A percentile compares a stretch with the other conserved stretches of the same genome.
phyloP scores from a whole-genome alignment of 2,113 vertebrate species.

The Spheniscus mendiculus region DNA sequence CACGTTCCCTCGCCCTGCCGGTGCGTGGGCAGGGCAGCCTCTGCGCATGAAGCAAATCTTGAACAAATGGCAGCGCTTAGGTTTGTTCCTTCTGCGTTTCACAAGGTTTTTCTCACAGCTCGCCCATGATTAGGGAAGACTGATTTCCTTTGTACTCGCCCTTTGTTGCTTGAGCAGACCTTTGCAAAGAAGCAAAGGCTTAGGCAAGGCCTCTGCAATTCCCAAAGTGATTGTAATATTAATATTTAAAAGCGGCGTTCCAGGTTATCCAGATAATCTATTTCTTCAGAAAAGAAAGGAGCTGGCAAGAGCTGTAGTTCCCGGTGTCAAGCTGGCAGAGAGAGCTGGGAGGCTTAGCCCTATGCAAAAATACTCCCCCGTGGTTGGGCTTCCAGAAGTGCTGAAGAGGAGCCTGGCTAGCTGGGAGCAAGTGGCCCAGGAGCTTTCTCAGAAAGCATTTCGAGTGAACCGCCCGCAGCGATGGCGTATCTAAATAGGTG shows the following conservation, averaged over 20 bases:
- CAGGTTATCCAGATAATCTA: background rate
- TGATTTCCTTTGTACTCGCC: background rate
- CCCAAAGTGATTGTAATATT: background rate
- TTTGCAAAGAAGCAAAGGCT: background rate
- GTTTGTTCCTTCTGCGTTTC: background rate
- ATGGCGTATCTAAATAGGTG: accelerated
- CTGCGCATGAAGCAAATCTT: accelerated
- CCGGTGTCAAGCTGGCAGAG: background rate
- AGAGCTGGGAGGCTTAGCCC: background rate
- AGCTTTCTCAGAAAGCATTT: background rate
- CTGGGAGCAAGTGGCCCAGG: background rate
- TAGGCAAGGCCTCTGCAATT: background rate
- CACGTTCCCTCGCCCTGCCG: background rate
- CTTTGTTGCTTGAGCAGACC: background rate
- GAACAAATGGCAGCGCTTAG: accelerated
- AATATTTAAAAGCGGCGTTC: background rate
- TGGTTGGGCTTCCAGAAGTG: background rate
- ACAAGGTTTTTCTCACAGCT: background rate
- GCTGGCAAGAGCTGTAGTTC: background rate
- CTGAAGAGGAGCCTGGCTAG: background rate
- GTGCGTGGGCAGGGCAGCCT: background rate
- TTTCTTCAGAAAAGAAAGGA: background rate
- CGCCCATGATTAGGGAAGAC: accelerated
- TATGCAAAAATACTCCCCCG: background rate
- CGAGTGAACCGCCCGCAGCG: background rate